These are phyloP conservation scores for Heteractis magnifica DNA, from an alignment of 92 coral and sea anemone species.

Conservation along the genomic window DNA sequence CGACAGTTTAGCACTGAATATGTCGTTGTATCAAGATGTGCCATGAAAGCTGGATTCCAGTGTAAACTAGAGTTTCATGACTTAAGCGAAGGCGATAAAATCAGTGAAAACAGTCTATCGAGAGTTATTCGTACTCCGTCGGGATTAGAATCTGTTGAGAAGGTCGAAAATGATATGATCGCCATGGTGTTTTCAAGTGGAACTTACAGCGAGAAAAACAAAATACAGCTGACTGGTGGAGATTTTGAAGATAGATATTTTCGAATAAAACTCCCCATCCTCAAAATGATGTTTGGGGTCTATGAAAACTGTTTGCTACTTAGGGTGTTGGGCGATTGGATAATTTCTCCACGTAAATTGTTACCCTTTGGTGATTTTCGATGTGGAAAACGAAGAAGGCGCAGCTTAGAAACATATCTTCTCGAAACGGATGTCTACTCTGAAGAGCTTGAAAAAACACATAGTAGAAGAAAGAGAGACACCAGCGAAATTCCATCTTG, in stretches of 20 bases:
- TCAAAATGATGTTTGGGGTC: conserved; percentile 78
- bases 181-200: conserved; percentile 89
- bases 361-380: conserved; percentile 71
- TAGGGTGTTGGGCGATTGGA: conserved; percentile 60
- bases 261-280: conserved; percentile 73
- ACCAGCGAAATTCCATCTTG: conserved; percentile 47
- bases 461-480: conserved; percentile 54
- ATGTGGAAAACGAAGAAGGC: conserved; percentile 77
- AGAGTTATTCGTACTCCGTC: conserved; percentile 93
- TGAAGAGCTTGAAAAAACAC: conserved; percentile 67
- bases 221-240: conserved; percentile 74
- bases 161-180: conserved; percentile 53
- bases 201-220: conserved; percentile 79
- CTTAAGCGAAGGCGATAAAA: conserved; percentile 45
- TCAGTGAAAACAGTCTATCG: conserved; percentile 72
- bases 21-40: conserved; percentile 87
- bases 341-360: conserved; percentile 64
- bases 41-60: conserved; percentile 77
- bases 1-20: conserved; percentile 79
- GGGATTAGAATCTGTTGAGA: conserved; percentile 85
- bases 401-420: conserved; percentile 67
- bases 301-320: conserved; percentile 79
- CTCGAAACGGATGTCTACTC: conserved; percentile 87
- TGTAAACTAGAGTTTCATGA: conserved; percentile 93
- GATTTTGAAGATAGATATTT: conserved; percentile 97